phyloP scores from a whole-genome alignment of 2,113 vertebrate species.

The Diphyllodes magnificus region DNA sequence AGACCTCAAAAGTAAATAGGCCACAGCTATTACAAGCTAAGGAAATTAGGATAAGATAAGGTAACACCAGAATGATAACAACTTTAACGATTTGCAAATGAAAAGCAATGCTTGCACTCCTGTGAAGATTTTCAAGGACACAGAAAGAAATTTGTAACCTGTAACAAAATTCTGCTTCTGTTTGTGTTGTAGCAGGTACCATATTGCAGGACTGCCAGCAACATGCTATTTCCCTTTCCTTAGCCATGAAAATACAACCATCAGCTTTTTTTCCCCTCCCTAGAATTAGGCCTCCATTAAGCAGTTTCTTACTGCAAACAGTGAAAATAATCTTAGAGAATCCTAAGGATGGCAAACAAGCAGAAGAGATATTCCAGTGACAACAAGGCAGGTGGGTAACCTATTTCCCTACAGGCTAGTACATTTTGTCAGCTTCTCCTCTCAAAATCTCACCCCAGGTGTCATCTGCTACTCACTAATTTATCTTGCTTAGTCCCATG shows the following conservation, averaged over 20 bases:
- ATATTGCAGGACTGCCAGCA: background rate
- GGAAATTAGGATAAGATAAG: conserved; percentile 41
- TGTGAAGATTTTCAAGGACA: background rate
- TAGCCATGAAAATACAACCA: background rate
- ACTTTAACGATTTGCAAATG: background rate
- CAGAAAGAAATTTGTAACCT: background rate
- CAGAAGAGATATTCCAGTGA: background rate
- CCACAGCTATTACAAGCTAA: conserved; percentile 12
- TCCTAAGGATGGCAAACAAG: background rate
- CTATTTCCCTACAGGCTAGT: background rate
- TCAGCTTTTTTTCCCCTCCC: accelerated
- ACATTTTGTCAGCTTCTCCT: background rate
- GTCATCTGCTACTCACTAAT: background rate
- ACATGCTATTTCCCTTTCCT: background rate
- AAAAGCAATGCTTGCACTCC: background rate
- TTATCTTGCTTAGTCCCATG: background rate
- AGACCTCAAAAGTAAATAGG: conserved; percentile 43
- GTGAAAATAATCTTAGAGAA: background rate
- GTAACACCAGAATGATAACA: background rate
- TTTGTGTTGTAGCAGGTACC: background rate
- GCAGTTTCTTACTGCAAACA: background rate
- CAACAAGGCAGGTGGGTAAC: background rate
- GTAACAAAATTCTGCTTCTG: background rate
- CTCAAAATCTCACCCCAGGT: background rate
- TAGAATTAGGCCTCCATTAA: background rate